phyloP scores from a whole-genome alignment of 2,113 vertebrate species.

The Misgurnus anguillicaudatus region DNA sequence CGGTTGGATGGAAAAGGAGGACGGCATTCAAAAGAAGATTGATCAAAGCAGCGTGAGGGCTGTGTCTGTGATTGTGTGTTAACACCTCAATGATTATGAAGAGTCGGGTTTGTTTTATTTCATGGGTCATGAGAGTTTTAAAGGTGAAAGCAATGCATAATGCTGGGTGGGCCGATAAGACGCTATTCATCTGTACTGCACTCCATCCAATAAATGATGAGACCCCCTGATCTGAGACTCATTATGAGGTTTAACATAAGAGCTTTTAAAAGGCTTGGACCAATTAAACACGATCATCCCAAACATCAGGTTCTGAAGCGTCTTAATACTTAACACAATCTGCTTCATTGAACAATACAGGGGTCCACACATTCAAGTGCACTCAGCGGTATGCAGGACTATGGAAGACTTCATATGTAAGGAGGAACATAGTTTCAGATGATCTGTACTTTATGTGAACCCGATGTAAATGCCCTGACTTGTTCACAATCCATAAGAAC shows the following conservation, averaged over 20 bases:
- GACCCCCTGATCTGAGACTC: background rate
- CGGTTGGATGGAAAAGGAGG: slow-evolving; percentile 45
- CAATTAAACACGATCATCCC: slow-evolving; percentile 14
- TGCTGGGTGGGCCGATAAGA: background rate
- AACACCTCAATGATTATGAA: slow-evolving; percentile 28
- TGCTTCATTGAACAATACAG: background rate
- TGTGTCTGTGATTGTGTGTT: background rate
- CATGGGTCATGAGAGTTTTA: background rate
- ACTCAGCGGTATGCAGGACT: slow-evolving; percentile 58
- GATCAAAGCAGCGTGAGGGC: slow-evolving; percentile 45
- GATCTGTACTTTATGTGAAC: slow-evolving; percentile 68
- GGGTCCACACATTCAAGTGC: background rate
- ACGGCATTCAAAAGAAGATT: slow-evolving; percentile 35
- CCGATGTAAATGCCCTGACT: slow-evolving; percentile 56
- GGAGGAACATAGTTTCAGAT: slow-evolving; percentile 47
- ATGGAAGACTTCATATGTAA: slow-evolving; percentile 69
- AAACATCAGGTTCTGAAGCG: background rate
- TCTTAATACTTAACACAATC: background rate
- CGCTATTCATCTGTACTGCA: slow-evolving; percentile 1
- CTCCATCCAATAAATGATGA: background rate
- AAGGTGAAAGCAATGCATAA: background rate
- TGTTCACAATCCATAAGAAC: slow-evolving; percentile 46
- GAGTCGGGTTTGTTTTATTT: slow-evolving; percentile 11
- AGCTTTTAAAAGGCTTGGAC: background rate
- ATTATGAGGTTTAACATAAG: background rate